Conservation (phyloP, 1,140 invertebrate genomes). For the Pristionchus pacificus region DNA sequence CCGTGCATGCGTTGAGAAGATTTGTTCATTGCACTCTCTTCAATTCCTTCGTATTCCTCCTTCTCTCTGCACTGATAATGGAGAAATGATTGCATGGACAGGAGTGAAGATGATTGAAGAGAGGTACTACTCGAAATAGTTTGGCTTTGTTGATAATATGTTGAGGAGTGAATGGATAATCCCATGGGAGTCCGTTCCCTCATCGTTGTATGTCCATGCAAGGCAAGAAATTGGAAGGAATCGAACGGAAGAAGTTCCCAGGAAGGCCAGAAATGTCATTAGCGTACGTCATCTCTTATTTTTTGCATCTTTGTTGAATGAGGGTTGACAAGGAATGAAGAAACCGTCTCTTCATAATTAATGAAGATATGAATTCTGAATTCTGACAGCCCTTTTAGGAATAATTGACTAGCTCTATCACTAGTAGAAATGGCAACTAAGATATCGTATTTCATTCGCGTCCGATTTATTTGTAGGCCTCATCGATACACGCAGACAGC, state of each 20-base stretch:
- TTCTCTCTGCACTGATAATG: conserved; percentile 26
- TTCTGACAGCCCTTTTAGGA: too few relatives aligned
- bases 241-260: background rate
- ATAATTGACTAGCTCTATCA: too few relatives aligned
- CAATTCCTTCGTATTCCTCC: conserved; percentile 1
- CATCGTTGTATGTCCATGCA: background rate
- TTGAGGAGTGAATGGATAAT: background rate
- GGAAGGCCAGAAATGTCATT: too few relatives aligned
- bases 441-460: too few relatives aligned
- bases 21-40: background rate
- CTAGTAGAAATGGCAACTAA: too few relatives aligned
- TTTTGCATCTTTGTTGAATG: too few relatives aligned
- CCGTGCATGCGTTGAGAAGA: background rate
- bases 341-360: too few relatives aligned
- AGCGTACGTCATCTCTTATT: too few relatives aligned
- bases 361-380: too few relatives aligned
- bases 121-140: background rate
- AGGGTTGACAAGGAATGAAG: too few relatives aligned
- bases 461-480: too few relatives aligned
- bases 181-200: background rate
- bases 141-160: background rate
- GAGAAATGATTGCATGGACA: conserved; percentile 24
- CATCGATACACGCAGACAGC: too few relatives aligned
- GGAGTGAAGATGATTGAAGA: conserved; percentile 13
- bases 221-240: background rate